These are phyloP conservation scores for Speoplatyrhinus poulsoni DNA, from an alignment of 2,113 vertebrate species.

Conservation along the genomic window DNA sequence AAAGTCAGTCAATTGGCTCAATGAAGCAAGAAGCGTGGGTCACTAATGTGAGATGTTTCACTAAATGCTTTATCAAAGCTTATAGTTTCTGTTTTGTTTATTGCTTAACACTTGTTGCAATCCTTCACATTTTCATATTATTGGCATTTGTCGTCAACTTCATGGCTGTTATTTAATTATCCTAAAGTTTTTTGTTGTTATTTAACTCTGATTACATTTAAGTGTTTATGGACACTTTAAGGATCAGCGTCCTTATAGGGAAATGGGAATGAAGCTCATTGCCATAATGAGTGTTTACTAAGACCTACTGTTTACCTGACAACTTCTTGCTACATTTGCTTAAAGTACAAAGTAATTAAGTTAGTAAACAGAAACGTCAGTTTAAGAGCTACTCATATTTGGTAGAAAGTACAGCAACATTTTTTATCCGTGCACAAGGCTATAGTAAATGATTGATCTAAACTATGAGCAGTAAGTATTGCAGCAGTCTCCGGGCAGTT, in stretches of 20 bases:
- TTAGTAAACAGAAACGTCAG: slow-evolving; percentile 20
- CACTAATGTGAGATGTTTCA: slow-evolving; percentile 6
- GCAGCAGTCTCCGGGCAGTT: slow-evolving; percentile 30
- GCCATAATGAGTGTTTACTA: slow-evolving; percentile 9
- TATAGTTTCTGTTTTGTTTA: background rate
- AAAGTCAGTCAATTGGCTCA: slow-evolving; percentile 44
- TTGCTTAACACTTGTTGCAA: background rate
- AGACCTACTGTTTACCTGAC: slow-evolving; percentile 63
- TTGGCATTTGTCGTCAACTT: background rate
- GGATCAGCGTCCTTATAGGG: background rate
- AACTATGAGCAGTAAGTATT: slow-evolving; percentile 2
- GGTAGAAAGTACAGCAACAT: slow-evolving; percentile 2
- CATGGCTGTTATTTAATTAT: too few relatives aligned
- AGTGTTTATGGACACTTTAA: too few relatives aligned
- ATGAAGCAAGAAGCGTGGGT: slow-evolving; percentile 5
- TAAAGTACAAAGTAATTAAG: slow-evolving; percentile 32
- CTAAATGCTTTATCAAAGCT: background rate
- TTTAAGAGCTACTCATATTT: background rate
- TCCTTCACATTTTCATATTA: too few relatives aligned
- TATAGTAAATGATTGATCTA: slow-evolving; percentile 35
- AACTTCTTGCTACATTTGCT: slow-evolving; percentile 66
- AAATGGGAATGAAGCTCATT: slow-evolving; percentile 1
- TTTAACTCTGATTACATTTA: too few relatives aligned
- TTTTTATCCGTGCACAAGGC: slow-evolving; percentile 20
- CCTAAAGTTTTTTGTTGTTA: too few relatives aligned